Evolutionary conservation across 2,888 invertebrate genomes (phyloP).

Genomic region (Athrips mouffetella): DNA sequence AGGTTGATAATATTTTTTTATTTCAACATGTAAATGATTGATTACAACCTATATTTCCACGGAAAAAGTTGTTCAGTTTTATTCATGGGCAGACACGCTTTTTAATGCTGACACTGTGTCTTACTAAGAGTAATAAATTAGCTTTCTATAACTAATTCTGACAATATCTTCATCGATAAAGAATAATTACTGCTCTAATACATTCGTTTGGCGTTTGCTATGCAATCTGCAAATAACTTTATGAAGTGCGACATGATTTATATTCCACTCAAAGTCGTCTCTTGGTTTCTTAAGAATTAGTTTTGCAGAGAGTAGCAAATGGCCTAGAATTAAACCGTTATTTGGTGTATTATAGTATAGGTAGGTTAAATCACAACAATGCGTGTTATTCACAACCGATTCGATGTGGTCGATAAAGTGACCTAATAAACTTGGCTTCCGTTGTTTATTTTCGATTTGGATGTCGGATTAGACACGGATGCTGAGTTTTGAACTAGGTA

Average conservation of each 20-base stretch:
- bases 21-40: too few relatives aligned
- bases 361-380: constrained; percentile 6
- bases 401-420: constrained; percentile 39
- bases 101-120: too few relatives aligned
- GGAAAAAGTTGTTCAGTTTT: too few relatives aligned
- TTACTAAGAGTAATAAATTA: too few relatives aligned
- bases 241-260: background rate
- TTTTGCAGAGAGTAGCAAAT: constrained; percentile 19
- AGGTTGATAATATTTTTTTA: too few relatives aligned
- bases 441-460: background rate
- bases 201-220: constrained; percentile 19
- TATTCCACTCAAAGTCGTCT: too few relatives aligned
- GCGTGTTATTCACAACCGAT: constrained; percentile 36
- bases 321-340: constrained; percentile 41
- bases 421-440: constrained; percentile 26
- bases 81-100: too few relatives aligned
- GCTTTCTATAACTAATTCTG: constrained; percentile 2
- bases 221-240: background rate
- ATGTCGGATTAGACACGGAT: background rate
- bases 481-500: background rate
- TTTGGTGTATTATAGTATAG: constrained; percentile 15
- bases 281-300: background rate
- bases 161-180: constrained; percentile 7
- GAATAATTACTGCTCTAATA: background rate
- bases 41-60: too few relatives aligned